phyloP scores from a whole-genome alignment of 2,888 invertebrate species.

The Abrostola triplasia region DNA sequence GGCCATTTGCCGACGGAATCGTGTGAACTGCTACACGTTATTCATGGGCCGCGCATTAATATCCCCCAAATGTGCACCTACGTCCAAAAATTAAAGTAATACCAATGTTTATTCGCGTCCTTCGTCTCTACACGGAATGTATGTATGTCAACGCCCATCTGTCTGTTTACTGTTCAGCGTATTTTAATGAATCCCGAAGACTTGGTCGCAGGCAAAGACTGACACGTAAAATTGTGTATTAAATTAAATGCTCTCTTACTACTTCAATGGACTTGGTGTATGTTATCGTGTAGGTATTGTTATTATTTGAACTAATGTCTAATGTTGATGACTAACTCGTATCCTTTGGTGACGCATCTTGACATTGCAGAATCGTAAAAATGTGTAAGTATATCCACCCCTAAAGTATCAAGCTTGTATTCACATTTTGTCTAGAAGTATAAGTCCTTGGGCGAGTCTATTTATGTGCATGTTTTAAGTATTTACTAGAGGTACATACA shows the following conservation, averaged over 20 bases:
- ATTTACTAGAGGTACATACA: background rate
- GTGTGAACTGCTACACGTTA: slow-evolving; percentile 77
- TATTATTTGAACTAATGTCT: too few species aligned
- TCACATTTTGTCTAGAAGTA: too few species aligned
- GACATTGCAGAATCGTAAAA: too few species aligned
- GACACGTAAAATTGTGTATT: too few species aligned
- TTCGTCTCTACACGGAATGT: slow-evolving; percentile 11
- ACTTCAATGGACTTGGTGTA: too few species aligned
- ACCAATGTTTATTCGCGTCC: slow-evolving; percentile 52
- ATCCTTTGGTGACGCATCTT: too few species aligned
- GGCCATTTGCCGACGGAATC: slow-evolving; percentile 82
- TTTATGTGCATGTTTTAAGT: slow-evolving; percentile 1
- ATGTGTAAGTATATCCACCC: too few species aligned
- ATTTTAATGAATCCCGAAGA: background rate
- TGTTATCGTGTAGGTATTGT: too few species aligned
- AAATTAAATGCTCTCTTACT: too few species aligned
- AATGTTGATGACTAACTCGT: too few species aligned
- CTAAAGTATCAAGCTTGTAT: too few species aligned
- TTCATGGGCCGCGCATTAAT: slow-evolving; percentile 80
- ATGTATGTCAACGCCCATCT: background rate
- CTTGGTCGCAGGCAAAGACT: background rate
- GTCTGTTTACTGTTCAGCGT: background rate
- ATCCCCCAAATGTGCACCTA: slow-evolving; percentile 74
- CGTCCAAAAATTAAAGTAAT: slow-evolving; percentile 71
- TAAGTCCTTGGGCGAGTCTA: background rate